phyloP scores from a whole-genome alignment of 2,797 vertebrate species.

The Coranthus polyacanthus region DNA sequence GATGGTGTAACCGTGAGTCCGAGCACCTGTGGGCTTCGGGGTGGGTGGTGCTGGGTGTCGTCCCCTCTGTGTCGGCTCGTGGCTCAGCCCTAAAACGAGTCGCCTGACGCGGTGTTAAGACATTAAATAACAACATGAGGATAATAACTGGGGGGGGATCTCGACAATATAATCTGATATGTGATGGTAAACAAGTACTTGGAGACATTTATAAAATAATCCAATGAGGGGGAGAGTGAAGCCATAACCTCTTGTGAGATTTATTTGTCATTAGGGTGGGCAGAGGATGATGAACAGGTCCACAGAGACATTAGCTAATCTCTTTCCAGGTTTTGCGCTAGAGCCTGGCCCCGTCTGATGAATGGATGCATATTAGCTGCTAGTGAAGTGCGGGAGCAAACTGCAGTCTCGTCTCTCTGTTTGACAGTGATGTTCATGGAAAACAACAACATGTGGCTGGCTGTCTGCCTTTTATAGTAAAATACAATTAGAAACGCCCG shows the following conservation, averaged over 20 bases:
- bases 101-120: no score
- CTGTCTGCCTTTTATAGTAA: slow-evolving; percentile 39
- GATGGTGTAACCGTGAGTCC: no score
- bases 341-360: slow-evolving; percentile 29
- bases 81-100: no score
- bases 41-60: no score
- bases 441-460: slow-evolving; percentile 41
- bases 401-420: slow-evolving; percentile 44
- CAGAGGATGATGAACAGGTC: slow-evolving; percentile 66
- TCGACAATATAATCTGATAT: slow-evolving; percentile 21
- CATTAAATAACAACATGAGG: background rate
- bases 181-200: slow-evolving; percentile 1
- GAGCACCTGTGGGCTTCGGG: no score
- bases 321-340: slow-evolving; percentile 38
- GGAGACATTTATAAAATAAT: slow-evolving; percentile 62
- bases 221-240: slow-evolving; percentile 33
- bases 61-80: no score
- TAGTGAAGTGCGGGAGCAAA: slow-evolving; percentile 34
- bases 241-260: slow-evolving; percentile 57
- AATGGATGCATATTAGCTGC: slow-evolving; percentile 33
- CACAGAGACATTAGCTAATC: slow-evolving; percentile 54
- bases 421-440: slow-evolving; percentile 45
- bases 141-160: slow-evolving; percentile 5
- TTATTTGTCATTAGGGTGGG: slow-evolving; percentile 54
- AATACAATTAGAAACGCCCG: slow-evolving; percentile 59